Conservation (phyloP, 2,888 invertebrate species). For the Drosophila incognita region DNA sequence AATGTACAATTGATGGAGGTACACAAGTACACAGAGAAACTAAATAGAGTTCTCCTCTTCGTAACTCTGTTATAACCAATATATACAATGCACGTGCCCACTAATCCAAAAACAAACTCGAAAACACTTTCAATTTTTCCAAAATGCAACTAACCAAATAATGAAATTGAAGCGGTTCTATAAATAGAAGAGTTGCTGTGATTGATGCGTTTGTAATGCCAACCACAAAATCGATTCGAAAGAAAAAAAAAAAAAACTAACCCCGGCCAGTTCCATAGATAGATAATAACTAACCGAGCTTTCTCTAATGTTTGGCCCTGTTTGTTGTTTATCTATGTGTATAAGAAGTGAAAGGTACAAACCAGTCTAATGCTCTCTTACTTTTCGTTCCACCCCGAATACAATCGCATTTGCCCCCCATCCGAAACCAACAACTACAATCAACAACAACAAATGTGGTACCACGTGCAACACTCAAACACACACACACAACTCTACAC, state of each 20-base stretch:
- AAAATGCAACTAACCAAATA: conserved; percentile 49
- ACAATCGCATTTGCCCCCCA: conserved; percentile 58
- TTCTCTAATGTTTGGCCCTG: conserved; percentile 59
- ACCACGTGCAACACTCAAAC: conserved; percentile 63
- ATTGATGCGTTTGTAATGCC: conserved; percentile 74
- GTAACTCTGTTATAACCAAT: conserved; percentile 43
- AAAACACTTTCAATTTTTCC: conserved; percentile 54
- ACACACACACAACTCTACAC: conserved; percentile 43
- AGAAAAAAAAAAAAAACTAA: conserved; percentile 27
- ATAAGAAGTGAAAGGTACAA: conserved; percentile 69
- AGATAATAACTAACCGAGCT: conserved; percentile 72
- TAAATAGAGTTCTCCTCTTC: conserved; percentile 14
- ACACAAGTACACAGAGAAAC: conserved; percentile 54
- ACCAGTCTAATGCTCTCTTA: conserved; percentile 83
- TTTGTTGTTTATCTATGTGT: conserved; percentile 57
- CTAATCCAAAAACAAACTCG: conserved; percentile 38
- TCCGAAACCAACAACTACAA: conserved; percentile 55
- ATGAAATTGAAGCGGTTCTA: conserved; percentile 26
- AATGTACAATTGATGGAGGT: conserved; percentile 57
- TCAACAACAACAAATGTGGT: conserved; percentile 46
- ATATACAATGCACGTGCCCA: conserved; percentile 69
- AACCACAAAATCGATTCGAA: conserved; percentile 15
- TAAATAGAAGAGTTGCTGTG: conserved; percentile 42
- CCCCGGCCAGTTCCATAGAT: conserved; percentile 55
- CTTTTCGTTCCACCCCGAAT: conserved; percentile 75